phyloP scores from a whole-genome alignment of 2,888 invertebrate genomes.

The Carcina quercana region DNA sequence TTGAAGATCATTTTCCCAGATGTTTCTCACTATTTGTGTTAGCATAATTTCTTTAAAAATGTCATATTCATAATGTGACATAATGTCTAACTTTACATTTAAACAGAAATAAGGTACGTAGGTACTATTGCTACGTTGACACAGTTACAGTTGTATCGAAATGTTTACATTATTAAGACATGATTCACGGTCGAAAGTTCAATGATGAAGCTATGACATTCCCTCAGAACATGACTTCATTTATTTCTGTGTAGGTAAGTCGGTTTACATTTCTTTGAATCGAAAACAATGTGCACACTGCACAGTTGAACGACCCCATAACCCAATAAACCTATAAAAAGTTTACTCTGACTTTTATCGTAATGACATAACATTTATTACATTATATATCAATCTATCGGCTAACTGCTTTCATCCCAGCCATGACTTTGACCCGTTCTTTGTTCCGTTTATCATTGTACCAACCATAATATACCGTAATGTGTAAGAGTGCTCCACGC shows the following conservation, averaged over 20 bases:
- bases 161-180: too few relatives aligned
- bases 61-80: too few relatives aligned
- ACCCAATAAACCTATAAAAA: constrained; percentile 17
- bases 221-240: too few relatives aligned
- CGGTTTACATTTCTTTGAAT: constrained; percentile 2
- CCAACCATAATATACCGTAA: constrained; percentile 59
- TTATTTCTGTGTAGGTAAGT: too few relatives aligned
- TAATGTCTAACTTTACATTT: too few relatives aligned
- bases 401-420: constrained; percentile 31
- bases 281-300: constrained; percentile 8
- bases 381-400: constrained; percentile 26
- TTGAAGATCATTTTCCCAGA: constrained; percentile 42
- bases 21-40: constrained; percentile 27
- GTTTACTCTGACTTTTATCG: constrained; percentile 23
- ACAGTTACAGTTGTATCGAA: too few relatives aligned
- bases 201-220: too few relatives aligned
- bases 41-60: not conserved
- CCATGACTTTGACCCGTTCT: constrained; percentile 59
- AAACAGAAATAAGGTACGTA: too few relatives aligned
- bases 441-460: constrained; percentile 50
- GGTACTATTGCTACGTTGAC: too few relatives aligned
- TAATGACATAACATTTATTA: constrained; percentile 44
- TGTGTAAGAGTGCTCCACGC: constrained; percentile 45
- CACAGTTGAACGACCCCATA: constrained; percentile 22
- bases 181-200: too few relatives aligned